Percentiles rank a stretch among this genome's conserved stretches.
phyloP scores from a whole-genome alignment of 2,888 invertebrate genomes.

The Conchocele bisecta region DNA sequence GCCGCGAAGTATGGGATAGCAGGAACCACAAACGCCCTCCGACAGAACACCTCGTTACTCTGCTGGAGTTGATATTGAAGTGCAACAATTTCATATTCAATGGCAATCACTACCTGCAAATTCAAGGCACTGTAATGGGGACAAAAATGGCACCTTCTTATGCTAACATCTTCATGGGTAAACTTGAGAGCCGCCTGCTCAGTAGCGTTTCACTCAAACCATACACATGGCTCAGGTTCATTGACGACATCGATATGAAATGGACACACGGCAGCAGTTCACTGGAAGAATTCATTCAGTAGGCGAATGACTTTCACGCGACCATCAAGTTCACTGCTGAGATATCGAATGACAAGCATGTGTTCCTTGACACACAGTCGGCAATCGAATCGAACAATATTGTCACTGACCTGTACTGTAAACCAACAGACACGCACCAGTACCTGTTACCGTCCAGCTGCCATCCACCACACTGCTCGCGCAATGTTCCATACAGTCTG shows the following conservation, averaged over 20 bases:
- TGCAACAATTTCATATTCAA: conserved; percentile 41
- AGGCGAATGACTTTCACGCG: conserved; percentile 6
- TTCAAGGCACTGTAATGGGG: conserved; percentile 53
- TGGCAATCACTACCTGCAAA: conserved; percentile 27
- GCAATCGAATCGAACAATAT: no score
- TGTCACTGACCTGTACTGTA: no score
- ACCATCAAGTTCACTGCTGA: conserved; percentile 17
- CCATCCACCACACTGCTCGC: no score
- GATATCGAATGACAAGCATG: conserved; percentile 2
- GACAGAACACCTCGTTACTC: conserved; percentile 14
- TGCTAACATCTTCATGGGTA: conserved; percentile 46
- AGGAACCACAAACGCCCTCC: conserved; percentile 8
- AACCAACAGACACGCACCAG: no score
- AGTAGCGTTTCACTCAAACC: conserved; percentile 6
- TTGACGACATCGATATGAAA: conserved; percentile 49
- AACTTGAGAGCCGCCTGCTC: conserved; percentile 33
- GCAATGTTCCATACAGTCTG: no score
- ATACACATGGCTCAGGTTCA: conserved; percentile 30
- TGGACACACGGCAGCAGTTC: conserved; percentile 1
- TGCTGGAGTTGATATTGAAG: conserved; percentile 20
- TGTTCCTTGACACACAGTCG: conserved; percentile 17
- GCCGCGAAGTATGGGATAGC: conserved; percentile 14
- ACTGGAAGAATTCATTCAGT: not conserved
- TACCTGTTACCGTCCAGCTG: no score
- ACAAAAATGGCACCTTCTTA: conserved; percentile 42